These are phyloP conservation scores for Amiota mariae DNA, from an alignment of 2,888 invertebrate species.

Conservation along the genomic window DNA sequence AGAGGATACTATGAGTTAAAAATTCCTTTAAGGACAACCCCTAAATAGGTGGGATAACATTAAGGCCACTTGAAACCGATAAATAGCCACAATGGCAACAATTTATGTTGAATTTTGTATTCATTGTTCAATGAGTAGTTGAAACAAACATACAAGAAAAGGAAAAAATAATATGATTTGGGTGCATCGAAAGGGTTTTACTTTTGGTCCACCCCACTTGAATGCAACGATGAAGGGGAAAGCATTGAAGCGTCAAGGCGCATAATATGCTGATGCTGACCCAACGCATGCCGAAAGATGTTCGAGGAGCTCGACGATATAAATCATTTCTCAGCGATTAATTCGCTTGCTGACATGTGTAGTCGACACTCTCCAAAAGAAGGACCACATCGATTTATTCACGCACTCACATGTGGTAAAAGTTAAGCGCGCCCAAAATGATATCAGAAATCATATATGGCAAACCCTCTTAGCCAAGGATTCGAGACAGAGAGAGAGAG, in stretches of 20 bases:
- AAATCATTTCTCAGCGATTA: constrained; percentile 75
- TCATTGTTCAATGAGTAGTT: constrained; percentile 62
- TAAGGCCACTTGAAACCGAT: constrained; percentile 46
- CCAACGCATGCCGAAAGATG: constrained; percentile 14
- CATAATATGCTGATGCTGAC: constrained; percentile 37
- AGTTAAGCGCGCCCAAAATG: not conserved
- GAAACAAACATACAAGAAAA: constrained; percentile 31
- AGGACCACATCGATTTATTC: not conserved
- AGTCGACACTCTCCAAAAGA: constrained; percentile 44
- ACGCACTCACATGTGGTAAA: constrained; percentile 42
- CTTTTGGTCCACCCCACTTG: not conserved
- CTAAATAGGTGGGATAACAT: constrained; percentile 5
- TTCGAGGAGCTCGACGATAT: constrained; percentile 37
- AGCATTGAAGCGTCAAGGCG: constrained; percentile 61
- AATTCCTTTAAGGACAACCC: not conserved
- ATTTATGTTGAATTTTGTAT: constrained; percentile 40
- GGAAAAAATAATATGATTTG: constrained; percentile 56
- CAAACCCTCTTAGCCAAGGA: not conserved
- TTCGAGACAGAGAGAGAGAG: too few species aligned
- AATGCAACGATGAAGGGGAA: constrained; percentile 30
- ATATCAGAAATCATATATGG: not conserved
- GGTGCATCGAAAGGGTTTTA: constrained; percentile 48
- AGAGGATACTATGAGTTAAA: not conserved
- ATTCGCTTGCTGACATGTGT: constrained; percentile 74
- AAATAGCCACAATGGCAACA: constrained; percentile 56